Evolutionary conservation across 1,140 invertebrate species (phyloP), one percentile per base, ranked within the genome.

Genomic region (Bombus consobrinus): DNA sequence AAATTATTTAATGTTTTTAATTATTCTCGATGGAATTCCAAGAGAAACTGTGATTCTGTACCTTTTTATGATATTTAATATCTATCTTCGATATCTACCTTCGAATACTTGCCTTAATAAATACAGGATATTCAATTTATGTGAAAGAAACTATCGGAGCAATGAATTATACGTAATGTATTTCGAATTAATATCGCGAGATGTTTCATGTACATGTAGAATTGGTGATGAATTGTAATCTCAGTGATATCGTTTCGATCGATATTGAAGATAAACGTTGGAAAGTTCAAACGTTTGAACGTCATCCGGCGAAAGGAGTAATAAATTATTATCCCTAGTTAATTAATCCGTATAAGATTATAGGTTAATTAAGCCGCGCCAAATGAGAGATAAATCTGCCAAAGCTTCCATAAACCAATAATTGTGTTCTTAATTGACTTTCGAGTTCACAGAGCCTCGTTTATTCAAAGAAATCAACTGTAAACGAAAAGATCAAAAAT

Each of bases 301-400:
- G 28, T 1, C 43, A 3, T 10, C 25, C 1, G 9, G 12, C 15
- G n/a, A 66, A 13, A 37, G 25, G 10, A 13, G 37, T 28, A 59
- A 78, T 78, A 66, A 78, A 78, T 83, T 78, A 77, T 77, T 77
- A 69, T 34, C 74, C 22, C 28, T 32, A 13, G 34, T 15, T 78
- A 83, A 83, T 83, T 78, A 78, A 78, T 78, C 62, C 25, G 8
- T 22, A 15, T 34, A 32, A 13, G 34, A 32, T 28, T 22, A 18
- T 37, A 47, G 3, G 22, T 77, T 77, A 83, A 83, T 83, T 57
- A 77, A 53, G 53, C 39, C 32, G 25, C 37, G 34, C 34, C 9
- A 39, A 64, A 76, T 57, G 59, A 25, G 3, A 68, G 53, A 41
- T 83, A 77, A 83, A 68, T 32, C 59, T 47, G 32, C 3, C 28